Evolutionary conservation across 1,140 invertebrate genomes (phyloP), one percentile per base, ranked within the genome.

Genomic region (Brachionus angularis): DNA sequence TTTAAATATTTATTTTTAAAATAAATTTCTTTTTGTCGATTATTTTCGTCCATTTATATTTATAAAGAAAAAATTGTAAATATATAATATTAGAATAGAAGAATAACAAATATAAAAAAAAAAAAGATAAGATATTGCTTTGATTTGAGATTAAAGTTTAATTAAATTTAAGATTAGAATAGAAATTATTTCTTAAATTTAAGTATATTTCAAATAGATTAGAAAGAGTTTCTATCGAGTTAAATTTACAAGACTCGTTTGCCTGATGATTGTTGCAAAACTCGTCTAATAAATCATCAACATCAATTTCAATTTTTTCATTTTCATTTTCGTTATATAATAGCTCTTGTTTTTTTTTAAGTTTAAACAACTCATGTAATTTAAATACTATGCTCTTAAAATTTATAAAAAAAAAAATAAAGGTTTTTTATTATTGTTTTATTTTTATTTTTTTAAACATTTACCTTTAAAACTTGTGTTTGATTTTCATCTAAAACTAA

Each of bases 171-270:
- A 55, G 21, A n/a, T 55, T 47, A 33, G 52, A 55, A 39, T 18
- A 58, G 7, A 39, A 58, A 42, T 23, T n/a, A 36, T 58, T 16
- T 58, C 53, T 58, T 14, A 58, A 36, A 58, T 58, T 58, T 23
- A 58, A 14, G 39, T 58, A 58, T 23, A 58, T 39, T 8, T 58
- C 33, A 33, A 58, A 23, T 58, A 58, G 36, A 33, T 39, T 58
- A 23, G 39, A 23, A 33, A 58, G n/a, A 23, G 53, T 58, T 10
- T 58, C 33, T 5, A 58, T 58, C 12, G 53, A 58, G 12, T 58
- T 23, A 14, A 58, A 58, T 39, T 39, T 27, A 58, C 27, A 39
- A 25, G 18, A 23, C 23, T 58, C 27, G 4, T 23, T 27, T 2
- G 23, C 25, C 23, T 16, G n/a, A 23, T 58, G 12, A 29, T 39